Evolutionary conservation across 2,113 vertebrate genomes (phyloP).

Genomic region (Nothoprocta pentlandii): DNA sequence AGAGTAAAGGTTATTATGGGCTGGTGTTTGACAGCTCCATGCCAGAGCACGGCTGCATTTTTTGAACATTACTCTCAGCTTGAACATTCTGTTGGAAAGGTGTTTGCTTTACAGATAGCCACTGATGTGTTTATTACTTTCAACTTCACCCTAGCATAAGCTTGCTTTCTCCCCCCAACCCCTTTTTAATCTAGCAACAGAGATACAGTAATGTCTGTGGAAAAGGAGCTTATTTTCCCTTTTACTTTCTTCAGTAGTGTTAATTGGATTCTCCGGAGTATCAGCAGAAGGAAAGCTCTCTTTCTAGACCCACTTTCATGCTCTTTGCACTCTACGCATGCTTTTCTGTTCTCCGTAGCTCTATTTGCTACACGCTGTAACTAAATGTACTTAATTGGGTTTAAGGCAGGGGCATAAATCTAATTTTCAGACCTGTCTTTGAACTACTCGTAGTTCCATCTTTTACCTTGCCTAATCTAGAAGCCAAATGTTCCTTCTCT

Average conservation of each 20-base stretch:
- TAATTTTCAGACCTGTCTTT: not conserved
- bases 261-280: not conserved
- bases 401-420: not conserved
- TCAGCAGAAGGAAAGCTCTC: not conserved
- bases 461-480: not conserved
- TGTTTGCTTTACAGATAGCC: not conserved
- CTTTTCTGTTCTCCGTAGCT: not conserved
- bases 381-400: not conserved
- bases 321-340: not conserved
- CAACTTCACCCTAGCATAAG: not conserved
- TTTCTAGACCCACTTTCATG: not conserved
- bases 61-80: not conserved
- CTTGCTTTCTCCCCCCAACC: not conserved
- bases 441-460: not conserved
- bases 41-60: not conserved
- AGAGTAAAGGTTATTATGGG: not conserved
- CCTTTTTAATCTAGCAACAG: not conserved
- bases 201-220: not conserved
- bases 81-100: not conserved
- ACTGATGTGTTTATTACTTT: not conserved
- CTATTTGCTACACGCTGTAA: not conserved
- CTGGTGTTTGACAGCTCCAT: not conserved
- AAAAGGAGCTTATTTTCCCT: not conserved
- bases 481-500: not conserved
- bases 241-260: not conserved